A percentile compares a stretch with the other conserved stretches of the same genome.
These are phyloP conservation scores for Apeira syringaria DNA, from an alignment of 2,888 invertebrate species.

Conservation along the genomic window DNA sequence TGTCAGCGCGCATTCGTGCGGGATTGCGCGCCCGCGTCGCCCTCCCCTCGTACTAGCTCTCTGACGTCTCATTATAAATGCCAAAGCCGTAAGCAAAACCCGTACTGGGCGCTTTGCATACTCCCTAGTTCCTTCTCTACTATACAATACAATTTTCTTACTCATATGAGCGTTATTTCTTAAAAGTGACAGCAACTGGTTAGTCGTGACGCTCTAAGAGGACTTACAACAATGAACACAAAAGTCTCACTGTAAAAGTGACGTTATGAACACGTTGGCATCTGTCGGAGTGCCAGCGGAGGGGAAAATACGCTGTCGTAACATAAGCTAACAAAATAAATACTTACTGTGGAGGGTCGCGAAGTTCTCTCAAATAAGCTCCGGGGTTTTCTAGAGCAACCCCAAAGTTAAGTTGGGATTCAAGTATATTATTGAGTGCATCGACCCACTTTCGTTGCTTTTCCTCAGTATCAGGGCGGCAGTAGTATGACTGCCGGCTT, in stretches of 20 bases:
- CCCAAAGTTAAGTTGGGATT: slow-evolving; percentile 96
- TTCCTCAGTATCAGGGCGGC: slow-evolving; percentile 85
- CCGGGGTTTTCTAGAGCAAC: slow-evolving; percentile 98
- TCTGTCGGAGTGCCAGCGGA: background rate
- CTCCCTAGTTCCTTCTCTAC: too few species aligned
- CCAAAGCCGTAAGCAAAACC: too few species aligned
- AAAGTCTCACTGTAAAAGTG: slow-evolving; percentile 4
- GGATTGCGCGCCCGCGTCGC: too few species aligned
- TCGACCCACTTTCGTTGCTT: slow-evolving; percentile 93
- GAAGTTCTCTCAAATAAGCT: slow-evolving; percentile 63
- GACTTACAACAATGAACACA: slow-evolving; percentile 2
- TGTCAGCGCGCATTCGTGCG: slow-evolving; percentile 5
- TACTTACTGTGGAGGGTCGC: slow-evolving; percentile 69
- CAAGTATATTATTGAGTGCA: slow-evolving; percentile 93
- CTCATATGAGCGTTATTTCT: too few species aligned
- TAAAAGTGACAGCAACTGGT: too few species aligned
- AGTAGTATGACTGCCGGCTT: slow-evolving; percentile 88
- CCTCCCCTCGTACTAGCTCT: too few species aligned
- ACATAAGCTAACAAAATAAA: too few species aligned
- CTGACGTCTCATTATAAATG: background rate
- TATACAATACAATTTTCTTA: too few species aligned
- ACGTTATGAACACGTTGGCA: slow-evolving; percentile 3
- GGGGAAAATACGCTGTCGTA: background rate
- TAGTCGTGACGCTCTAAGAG: too few species aligned
- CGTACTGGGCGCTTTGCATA: too few species aligned